phyloP scores from a whole-genome alignment of 37 sponge, comb jelly and placozoan genomes.

The Dysidea cf. avara region DNA sequence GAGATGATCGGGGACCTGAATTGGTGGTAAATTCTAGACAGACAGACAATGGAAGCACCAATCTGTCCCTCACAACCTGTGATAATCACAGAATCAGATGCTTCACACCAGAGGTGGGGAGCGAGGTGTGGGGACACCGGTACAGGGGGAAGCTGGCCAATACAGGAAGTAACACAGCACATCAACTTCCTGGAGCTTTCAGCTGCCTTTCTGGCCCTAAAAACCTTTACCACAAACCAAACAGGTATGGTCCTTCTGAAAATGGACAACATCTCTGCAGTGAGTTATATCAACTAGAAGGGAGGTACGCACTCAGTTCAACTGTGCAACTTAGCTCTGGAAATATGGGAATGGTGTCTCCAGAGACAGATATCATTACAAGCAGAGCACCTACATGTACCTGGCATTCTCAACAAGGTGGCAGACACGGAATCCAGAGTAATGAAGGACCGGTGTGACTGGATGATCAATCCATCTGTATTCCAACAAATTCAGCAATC shows the following conservation, averaged over 20 bases:
- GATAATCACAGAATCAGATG: conserved; percentile 29
- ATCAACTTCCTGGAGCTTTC: no score
- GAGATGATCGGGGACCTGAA: conserved; percentile 6
- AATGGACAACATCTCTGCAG: conserved; percentile 21
- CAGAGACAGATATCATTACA: conserved; percentile 13
- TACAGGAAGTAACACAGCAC: conserved; percentile 1
- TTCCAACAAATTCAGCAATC: no score
- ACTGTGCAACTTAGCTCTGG: conserved; percentile 22
- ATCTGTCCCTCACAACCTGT: background rate
- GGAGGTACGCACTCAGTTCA: conserved; percentile 39
- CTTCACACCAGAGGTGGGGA: conserved; percentile 35
- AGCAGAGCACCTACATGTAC: conserved; percentile 43
- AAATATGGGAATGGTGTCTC: conserved; percentile 43
- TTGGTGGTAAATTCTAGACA: background rate
- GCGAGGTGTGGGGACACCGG: conserved; percentile 2
- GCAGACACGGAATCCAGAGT: no score
- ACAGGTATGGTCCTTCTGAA: background rate
- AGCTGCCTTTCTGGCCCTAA: conserved; percentile 39
- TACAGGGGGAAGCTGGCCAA: conserved; percentile 25
- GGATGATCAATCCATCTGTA: background rate
- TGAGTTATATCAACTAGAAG: conserved; percentile 21
- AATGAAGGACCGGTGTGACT: no score
- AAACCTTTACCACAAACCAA: conserved; percentile 9
- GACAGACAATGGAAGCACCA: conserved; percentile 1
- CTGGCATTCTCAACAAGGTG: background rate